phyloP scores from a whole-genome alignment of 2,113 vertebrate species.

The Columba janthina region DNA sequence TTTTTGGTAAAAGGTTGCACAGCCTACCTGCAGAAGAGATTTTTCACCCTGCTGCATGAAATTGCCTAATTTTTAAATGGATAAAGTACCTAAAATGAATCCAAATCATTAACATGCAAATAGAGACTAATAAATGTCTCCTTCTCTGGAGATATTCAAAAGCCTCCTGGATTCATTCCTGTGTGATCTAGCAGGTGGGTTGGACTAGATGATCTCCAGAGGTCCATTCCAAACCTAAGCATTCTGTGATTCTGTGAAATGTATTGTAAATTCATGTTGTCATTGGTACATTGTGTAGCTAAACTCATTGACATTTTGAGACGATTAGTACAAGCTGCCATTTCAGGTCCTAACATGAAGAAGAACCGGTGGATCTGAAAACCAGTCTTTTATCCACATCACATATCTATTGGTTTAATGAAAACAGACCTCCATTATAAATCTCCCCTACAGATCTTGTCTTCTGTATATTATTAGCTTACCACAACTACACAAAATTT shows the following conservation, averaged over 20 bases:
- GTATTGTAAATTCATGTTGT: not conserved
- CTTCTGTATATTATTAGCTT: not conserved
- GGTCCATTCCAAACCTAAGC: too few relatives aligned
- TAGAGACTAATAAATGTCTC: not conserved
- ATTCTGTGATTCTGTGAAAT: too few relatives aligned
- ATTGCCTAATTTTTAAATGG: not conserved
- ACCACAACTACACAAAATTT: not conserved
- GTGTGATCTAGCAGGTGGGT: too few relatives aligned
- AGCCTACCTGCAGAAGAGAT: not conserved
- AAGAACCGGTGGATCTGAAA: not conserved
- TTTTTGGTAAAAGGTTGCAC: not conserved
- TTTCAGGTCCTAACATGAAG: not conserved
- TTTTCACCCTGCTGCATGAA: not conserved
- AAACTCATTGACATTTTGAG: not conserved
- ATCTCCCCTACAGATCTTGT: not conserved
- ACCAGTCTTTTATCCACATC: not conserved
- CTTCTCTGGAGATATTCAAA: too few relatives aligned
- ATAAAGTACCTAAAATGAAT: not conserved
- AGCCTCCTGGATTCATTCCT: too few relatives aligned
- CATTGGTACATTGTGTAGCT: not conserved
- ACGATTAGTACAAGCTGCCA: not conserved
- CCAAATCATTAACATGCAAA: not conserved
- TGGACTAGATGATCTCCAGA: too few relatives aligned
- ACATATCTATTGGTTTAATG: not conserved
- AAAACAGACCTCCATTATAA: not conserved